A percentile compares a stretch with the other conserved stretches of the same genome.
Evolutionary conservation across 2,797 vertebrate genomes (phyloP).

Genomic region (Lepus oiostolus): DNA sequence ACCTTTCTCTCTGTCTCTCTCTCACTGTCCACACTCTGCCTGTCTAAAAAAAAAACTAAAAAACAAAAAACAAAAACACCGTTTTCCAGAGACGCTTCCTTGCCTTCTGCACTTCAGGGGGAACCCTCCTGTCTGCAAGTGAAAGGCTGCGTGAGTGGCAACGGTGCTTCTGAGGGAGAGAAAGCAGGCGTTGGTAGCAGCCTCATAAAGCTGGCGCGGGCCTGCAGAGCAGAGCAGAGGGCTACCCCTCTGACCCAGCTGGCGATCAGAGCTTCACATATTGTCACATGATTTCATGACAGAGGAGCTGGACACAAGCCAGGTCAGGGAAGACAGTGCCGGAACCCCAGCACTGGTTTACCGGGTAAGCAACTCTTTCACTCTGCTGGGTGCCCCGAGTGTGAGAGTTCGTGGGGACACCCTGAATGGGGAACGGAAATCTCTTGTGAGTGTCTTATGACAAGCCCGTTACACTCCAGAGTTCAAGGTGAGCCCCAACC

Average conservation of each 20-base stretch:
- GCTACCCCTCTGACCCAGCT: neutral
- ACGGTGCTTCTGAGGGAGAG: neutral
- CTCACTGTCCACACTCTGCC: no score
- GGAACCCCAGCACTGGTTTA: constrained; percentile 27
- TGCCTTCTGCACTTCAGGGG: neutral
- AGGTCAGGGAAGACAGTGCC: constrained; percentile 8
- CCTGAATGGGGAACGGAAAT: neutral
- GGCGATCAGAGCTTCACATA: neutral
- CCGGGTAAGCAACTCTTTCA: neutral
- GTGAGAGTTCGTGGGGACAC: neutral
- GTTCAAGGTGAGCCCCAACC: neutral
- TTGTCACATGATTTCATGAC: constrained; percentile 25
- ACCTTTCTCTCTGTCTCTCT: no score
- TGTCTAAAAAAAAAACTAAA: no score
- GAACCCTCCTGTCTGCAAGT: neutral
- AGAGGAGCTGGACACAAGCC: neutral
- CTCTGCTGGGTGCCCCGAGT: neutral
- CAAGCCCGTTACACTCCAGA: neutral
- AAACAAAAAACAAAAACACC: neutral
- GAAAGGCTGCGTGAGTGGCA: neutral
- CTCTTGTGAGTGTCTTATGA: neutral
- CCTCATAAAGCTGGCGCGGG: neutral
- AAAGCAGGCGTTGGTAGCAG: neutral
- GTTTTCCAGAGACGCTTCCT: neutral
- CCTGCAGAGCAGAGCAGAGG: neutral